Conservation (phyloP, 2,797 vertebrate genomes). For the Sebastes itinus region DNA sequence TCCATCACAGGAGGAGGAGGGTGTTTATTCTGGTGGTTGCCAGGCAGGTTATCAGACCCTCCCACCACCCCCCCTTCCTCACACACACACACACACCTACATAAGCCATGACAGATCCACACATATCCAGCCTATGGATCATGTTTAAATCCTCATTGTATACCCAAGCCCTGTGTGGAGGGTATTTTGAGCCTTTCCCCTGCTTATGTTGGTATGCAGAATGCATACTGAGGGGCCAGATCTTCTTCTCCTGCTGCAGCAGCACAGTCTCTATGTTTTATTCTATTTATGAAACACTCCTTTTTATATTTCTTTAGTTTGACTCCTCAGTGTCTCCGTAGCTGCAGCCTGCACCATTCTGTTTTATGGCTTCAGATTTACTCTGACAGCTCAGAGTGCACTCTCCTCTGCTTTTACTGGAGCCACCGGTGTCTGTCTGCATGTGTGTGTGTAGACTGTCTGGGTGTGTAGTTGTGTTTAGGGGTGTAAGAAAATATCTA, state of each 20-base stretch:
- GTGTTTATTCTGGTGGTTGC: constrained; percentile 77
- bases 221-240: constrained; percentile 22
- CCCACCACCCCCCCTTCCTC: background rate
- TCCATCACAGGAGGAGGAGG: constrained; percentile 39
- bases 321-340: constrained; percentile 59
- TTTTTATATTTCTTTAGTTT: constrained; percentile 59
- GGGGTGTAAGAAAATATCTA: too few species aligned
- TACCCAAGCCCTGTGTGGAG: constrained; percentile 3
- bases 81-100: constrained; percentile 26
- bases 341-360: constrained; percentile 55
- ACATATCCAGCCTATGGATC: constrained; percentile 27
- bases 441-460: background rate
- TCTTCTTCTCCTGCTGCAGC: constrained; percentile 45
- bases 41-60: constrained; percentile 73
- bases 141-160: constrained; percentile 42
- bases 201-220: constrained; percentile 45
- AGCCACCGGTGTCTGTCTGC: constrained; percentile 24
- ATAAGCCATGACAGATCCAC: constrained; percentile 40
- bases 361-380: constrained; percentile 50
- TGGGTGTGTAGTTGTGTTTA: background rate
- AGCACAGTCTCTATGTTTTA: constrained; percentile 33
- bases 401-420: constrained; percentile 21
- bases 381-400: constrained; percentile 48
- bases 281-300: constrained; percentile 64
- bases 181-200: constrained; percentile 46